Evolutionary conservation across 2,888 invertebrate species (phyloP), one percentile per base, ranked within the genome.

Genomic region (Apeira syringaria): DNA sequence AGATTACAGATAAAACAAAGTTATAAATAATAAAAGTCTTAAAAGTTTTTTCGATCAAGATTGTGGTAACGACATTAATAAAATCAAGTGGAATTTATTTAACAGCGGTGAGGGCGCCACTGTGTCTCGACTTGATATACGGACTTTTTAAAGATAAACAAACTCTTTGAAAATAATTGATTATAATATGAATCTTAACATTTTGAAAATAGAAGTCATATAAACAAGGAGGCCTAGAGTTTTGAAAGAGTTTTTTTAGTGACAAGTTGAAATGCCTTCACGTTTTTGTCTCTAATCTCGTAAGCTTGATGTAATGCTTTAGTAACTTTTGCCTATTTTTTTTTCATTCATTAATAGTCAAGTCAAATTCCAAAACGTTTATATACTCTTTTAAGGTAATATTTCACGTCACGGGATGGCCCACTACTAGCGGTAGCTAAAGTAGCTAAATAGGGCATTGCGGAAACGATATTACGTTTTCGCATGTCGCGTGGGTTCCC

Each of bases 1-100:
- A 56, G 56, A 60, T 60, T 41, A 11, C 17, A 34, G 48, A 58
- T 58, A 60, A 54, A 50, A 50, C 35, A 44, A 49, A 58, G 76
- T 71, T 76, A 82, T 89, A 89, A 89, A 89, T 88, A 89, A 89
- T 89, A 88, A 77, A 76, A 73, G 64, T 74, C 74, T 65, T 85
- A 84, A 85, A 84, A 61, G 84, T 84, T 82, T 54, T 68, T 64
- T 64, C 47, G 78, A 86, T 88, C 85, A 76, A 84, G 88, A 87
- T 87, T 75, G 74, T 51, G 59, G 68, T 73, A 74, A 79, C 80
- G 75, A 80, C 88, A 85, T 87, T 83, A 86, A 88, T 88, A 88
- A 87, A 87, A 81, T 78, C 75, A 65, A 68, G 64, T 66, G 64
- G 71, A 73, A 86, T 84, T 81, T 83, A 72, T 80, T 75, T 78